Evolutionary conservation across 2,797 vertebrate species (phyloP).

Genomic region (Mus caroli): DNA sequence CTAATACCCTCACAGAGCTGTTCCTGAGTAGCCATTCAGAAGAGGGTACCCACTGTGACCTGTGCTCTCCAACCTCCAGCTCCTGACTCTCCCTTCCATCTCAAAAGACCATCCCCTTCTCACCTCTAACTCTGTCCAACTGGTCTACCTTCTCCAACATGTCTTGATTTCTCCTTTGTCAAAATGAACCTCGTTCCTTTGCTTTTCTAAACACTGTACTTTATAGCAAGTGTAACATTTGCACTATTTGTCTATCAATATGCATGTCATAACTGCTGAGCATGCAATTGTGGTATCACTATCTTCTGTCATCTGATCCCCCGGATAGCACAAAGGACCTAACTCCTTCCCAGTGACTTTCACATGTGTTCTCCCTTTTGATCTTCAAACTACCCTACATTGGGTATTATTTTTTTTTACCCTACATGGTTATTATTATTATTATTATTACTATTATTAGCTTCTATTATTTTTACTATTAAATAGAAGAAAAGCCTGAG

Average conservation of each 20-base stretch:
- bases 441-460: background rate
- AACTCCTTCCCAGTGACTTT: background rate
- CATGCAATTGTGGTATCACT: background rate
- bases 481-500: slow-evolving; percentile 22
- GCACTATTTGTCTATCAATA: background rate
- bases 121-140: background rate
- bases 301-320: background rate
- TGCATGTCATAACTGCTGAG: background rate
- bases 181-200: background rate
- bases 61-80: background rate
- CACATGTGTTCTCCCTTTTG: background rate
- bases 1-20: background rate
- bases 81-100: background rate
- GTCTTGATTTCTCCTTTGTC: background rate
- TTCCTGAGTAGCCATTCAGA: background rate
- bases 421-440: too few species aligned
- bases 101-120: background rate
- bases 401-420: too few species aligned
- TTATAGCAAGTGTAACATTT: slow-evolving; percentile 19
- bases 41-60: too few species aligned
- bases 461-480: background rate
- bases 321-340: background rate
- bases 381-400: background rate
- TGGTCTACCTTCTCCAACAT: background rate
- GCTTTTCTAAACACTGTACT: slow-evolving; percentile 11